Percentiles rank a stretch among this genome's conserved stretches.
Conservation (phyloP, 2,888 invertebrate genomes). For the Iselma pallidipennis region DNA sequence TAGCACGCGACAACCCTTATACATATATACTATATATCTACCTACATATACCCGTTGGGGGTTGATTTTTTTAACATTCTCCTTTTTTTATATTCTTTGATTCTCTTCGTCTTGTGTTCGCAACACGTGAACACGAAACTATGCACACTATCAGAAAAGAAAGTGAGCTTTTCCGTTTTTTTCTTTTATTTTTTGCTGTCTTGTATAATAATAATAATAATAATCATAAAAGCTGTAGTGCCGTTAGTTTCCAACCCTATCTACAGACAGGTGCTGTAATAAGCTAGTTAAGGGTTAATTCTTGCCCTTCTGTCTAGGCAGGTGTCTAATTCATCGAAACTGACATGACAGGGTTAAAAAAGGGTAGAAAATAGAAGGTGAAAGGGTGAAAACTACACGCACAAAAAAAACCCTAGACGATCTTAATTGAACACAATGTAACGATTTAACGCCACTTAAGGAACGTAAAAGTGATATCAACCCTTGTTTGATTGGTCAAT, state of each 20-base stretch:
- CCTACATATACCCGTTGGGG: constrained; percentile 17
- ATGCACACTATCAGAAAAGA: constrained; percentile 9
- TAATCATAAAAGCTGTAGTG: constrained; percentile 6
- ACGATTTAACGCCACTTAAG: constrained; percentile 32
- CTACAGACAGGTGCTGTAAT: constrained; percentile 43
- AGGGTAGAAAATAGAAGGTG: constrained; percentile 33
- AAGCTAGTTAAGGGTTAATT: constrained; percentile 48
- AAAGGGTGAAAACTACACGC: constrained; percentile 19
- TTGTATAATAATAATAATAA: no score
- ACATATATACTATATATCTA: no score
- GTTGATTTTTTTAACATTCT: constrained; percentile 27
- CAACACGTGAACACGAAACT: neutral
- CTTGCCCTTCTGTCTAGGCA: constrained; percentile 41
- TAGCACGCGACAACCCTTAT: constrained; percentile 44
- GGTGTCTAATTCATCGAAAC: constrained; percentile 42
- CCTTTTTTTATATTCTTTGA: neutral
- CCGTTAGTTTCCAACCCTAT: constrained; percentile 7
- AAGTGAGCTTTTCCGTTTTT: constrained; percentile 10
- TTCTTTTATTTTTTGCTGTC: neutral
- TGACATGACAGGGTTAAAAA: constrained; percentile 42
- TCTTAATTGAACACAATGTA: constrained; percentile 37
- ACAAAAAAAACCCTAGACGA: constrained; percentile 1
- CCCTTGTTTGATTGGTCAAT: neutral
- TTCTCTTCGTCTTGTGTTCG: neutral
- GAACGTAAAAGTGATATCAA: neutral